Base-by-base conservation (phyloP, 2,888 invertebrate genomes). In the Alitta virens region DNA sequence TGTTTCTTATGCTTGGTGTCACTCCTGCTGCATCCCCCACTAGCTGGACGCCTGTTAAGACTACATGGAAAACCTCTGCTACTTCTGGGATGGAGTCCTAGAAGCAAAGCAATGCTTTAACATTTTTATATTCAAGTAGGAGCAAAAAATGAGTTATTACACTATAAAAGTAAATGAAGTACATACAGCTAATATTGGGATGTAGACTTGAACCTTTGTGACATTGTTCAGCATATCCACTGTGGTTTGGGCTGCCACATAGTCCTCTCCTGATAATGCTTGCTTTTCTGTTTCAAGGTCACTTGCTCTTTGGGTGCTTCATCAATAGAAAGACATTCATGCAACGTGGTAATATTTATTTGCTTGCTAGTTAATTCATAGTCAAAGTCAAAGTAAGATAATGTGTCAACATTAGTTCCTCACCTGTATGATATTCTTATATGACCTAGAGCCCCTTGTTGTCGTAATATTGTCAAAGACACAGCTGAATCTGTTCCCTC, bases 11-110 rank as follows among this genome's bases (percentile, higher is more conserved):
- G 62, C 77, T 77, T 21, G 80, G 79, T 54, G 65, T 71, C 16
- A 75, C 71, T 2, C 72, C 75, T 7, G 71, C 66, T 9, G 65
- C 49, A 14, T 51, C 52, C 0, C 72, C 72, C 27, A 74, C 49
- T 56, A 79, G 63, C 27, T 66, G 66, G 1, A 79, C 79, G 21
- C 68, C 66, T 0, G 78, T 79, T 33, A 81, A 71, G 69, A 79
- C 76, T 5, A 81, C 77, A 12, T 71, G 66, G 66, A 81, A 80
- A 2, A 64, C 65, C 64, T 81, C 81, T n/a, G 71, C 71, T 26
- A 72, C 67, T 61, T 81, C 81, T 12, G 80, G 79, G n/a, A 71
- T 60, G n/a, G 56, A 53, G 64, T 79, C 79, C 80, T 79, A 57
- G 7, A 63, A 53, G 12, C 40, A 40, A 40, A 40, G 9, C 9